Base-by-base conservation (phyloP, 2,888 invertebrate species). In the Pocota personata region DNA sequence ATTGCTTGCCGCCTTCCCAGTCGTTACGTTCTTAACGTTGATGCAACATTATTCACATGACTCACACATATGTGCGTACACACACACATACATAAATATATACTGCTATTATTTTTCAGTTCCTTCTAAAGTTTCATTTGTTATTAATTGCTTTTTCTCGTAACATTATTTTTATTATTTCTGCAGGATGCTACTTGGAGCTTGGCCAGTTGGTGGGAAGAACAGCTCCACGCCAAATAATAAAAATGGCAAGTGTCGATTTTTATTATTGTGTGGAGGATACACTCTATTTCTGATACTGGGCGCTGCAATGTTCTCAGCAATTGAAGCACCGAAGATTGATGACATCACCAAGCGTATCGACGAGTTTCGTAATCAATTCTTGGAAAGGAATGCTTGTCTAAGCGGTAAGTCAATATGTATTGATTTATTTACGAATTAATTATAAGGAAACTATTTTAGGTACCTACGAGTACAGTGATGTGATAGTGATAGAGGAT, bases 301-400 rank as follows among this genome's bases (percentile, higher is more conserved):
- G 91, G 97, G 97, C 16, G 97, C 97, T 0, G 93, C 95, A 16
- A 94, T 97, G 82, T 97, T 97, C 91, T 95, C 96, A 76, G 94
- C 95, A n/a, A 95, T 97, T 87, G 97, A 97, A 92, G 94, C 95
- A 4, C 96, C 96, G 0, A 92, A 94, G 88, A 96, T 96, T 91
- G 92, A 93, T 48, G 92, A 93, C 64, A 93, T 94, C 73, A 94
- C 94, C 37, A 92, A 93, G 62, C 93, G 93, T 52, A 92, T 97
- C 50, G 93, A 93, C 67, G 91, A 92, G 37, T 91, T 94, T 82
- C 94, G 96, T 89, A 90, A 91, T 35, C 91, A 93, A 67, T 97
- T 97, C 92, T 92, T 96, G 21, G 90, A 92, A 50, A 92, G 94
- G 10, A 94, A 96, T 90, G 92, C 93, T 3, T 96, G 95, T 89